phyloP scores from a whole-genome alignment of 2,797 vertebrate species.

The Todus mexicanus region DNA sequence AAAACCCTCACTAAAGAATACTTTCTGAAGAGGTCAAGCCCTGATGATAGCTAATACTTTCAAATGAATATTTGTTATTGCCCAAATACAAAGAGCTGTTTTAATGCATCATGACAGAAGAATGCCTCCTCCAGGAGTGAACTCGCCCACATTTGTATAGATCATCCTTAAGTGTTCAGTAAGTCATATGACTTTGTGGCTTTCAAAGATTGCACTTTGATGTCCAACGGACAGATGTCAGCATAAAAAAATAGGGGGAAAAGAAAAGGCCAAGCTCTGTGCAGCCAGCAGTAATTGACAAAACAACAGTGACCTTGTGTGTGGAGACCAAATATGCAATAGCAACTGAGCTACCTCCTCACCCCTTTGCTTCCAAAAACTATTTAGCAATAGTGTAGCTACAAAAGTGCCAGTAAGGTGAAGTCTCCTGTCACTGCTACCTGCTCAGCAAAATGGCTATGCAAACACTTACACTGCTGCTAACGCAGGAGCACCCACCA shows the following conservation, averaged over 20 bases:
- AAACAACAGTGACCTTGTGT: neutral
- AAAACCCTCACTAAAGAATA: slow-evolving; percentile 33
- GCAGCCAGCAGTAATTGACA: neutral
- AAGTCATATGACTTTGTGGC: neutral
- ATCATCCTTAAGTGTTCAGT: neutral
- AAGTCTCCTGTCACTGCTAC: neutral
- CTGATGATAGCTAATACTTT: slow-evolving; percentile 32
- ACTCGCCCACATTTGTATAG: neutral
- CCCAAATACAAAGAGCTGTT: slow-evolving; percentile 32
- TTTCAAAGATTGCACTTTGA: slow-evolving; percentile 20
- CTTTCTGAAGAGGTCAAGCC: slow-evolving; percentile 39
- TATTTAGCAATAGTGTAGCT: neutral
- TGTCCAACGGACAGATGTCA: slow-evolving; percentile 3
- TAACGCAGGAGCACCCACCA: neutral
- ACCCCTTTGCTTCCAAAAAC: neutral
- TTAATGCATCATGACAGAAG: neutral
- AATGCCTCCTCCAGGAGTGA: neutral
- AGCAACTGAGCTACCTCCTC: neutral
- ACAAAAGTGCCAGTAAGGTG: neutral
- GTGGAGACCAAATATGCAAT: neutral
- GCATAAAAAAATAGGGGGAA: neutral
- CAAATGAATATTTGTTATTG: slow-evolving; percentile 44
- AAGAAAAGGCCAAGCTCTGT: neutral
- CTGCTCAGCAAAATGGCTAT: neutral
- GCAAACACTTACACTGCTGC: neutral